Evolutionary conservation across 2,888 invertebrate genomes (phyloP).

Genomic region (Syrista parreyssii): DNA sequence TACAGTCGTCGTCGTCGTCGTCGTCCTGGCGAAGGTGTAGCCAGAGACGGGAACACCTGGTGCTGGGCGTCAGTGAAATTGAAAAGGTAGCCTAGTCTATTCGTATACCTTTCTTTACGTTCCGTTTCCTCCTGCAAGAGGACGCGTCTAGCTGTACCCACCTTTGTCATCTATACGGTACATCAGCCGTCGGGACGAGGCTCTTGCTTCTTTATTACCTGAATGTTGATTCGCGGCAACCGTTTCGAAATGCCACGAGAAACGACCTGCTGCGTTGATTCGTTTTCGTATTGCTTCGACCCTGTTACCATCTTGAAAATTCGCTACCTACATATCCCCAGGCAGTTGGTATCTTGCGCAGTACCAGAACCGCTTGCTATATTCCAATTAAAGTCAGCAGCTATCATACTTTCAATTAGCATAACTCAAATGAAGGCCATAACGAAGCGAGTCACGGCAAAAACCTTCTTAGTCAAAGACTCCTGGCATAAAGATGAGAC

Average conservation of each 20-base stretch:
- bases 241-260: neutral
- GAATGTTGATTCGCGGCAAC: neutral
- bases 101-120: neutral
- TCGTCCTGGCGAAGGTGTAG: neutral
- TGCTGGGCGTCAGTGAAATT: neutral
- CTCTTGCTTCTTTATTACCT: neutral
- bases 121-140: neutral
- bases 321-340: neutral
- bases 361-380: conserved; percentile 22
- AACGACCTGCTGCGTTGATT: neutral
- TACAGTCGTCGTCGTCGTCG: neutral
- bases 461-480: conserved; percentile 45
- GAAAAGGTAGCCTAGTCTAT: neutral
- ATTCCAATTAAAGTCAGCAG: conserved; percentile 52
- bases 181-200: neutral
- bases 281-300: neutral
- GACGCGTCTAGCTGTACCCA: neutral
- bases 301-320: neutral
- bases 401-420: conserved; percentile 57
- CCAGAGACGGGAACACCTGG: neutral
- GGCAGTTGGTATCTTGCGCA: neutral
- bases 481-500: conserved; percentile 36
- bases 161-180: neutral
- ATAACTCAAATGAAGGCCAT: conserved; percentile 54
- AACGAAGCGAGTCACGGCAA: conserved; percentile 43